phyloP scores from a whole-genome alignment of 2,888 invertebrate genomes.

The Parnassius mnemosyne region DNA sequence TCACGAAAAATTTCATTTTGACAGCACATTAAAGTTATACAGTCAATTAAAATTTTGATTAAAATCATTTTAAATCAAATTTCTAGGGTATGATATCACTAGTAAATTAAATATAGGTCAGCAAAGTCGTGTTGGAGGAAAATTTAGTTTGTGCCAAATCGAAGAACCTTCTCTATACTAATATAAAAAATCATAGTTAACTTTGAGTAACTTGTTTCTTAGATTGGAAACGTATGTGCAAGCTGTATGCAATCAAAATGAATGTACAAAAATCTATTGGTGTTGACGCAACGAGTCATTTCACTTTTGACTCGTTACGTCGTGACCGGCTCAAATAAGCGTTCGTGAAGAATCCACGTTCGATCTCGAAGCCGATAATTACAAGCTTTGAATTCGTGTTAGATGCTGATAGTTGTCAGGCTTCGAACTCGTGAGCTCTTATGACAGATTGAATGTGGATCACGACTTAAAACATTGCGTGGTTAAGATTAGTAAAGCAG shows the following conservation, averaged over 20 bases:
- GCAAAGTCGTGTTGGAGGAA: no score
- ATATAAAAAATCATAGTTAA: no score
- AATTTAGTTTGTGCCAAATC: no score
- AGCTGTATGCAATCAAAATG: constrained; percentile 24
- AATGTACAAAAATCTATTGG: constrained; percentile 31
- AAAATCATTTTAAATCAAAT: no score
- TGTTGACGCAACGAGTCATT: constrained; percentile 40
- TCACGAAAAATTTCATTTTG: no score
- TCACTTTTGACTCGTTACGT: constrained; percentile 43
- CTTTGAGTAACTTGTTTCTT: no score
- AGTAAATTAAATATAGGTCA: no score
- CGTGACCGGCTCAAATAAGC: constrained; percentile 19
- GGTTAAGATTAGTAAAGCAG: no score
- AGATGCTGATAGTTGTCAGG: constrained; percentile 7
- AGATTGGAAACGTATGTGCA: background rate
- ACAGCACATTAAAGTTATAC: no score
- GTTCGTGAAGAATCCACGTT: constrained; percentile 15
- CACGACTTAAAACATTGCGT: background rate
- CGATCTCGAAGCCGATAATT: constrained; percentile 3
- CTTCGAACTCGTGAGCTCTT: background rate
- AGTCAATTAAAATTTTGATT: no score
- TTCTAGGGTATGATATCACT: no score
- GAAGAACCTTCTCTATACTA: no score
- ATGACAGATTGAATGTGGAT: background rate
- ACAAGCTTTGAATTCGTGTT: background rate